Conservation (phyloP, 2,113 vertebrate genomes). For the Jacana jacana region DNA sequence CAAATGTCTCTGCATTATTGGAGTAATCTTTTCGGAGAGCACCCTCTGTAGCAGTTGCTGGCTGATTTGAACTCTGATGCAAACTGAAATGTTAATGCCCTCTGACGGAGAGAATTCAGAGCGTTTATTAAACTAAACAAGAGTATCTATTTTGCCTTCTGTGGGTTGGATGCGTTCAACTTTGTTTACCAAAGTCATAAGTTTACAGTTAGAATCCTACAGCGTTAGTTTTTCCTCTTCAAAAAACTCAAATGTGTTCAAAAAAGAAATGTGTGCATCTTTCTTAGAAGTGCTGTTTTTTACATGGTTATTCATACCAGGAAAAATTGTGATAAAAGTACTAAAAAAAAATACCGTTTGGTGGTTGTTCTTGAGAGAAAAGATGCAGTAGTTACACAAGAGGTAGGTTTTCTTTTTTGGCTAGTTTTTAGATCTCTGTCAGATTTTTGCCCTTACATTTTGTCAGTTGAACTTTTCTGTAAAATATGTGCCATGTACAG, state of each 20-base stretch:
- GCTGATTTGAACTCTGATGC: not conserved
- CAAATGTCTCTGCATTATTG: not conserved
- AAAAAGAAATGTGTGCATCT: not conserved
- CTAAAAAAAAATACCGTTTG: not conserved
- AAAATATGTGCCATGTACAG: not conserved
- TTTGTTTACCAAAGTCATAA: not conserved
- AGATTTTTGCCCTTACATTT: not conserved
- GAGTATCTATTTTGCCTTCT: not conserved
- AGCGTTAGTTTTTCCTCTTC: not conserved
- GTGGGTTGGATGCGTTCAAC: not conserved
- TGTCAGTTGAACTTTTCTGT: not conserved
- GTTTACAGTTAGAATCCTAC: not conserved
- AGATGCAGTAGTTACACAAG: not conserved
- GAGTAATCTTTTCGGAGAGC: not conserved
- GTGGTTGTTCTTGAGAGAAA: not conserved
- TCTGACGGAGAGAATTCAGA: not conserved
- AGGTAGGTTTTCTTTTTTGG: not conserved
- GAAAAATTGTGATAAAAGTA: not conserved
- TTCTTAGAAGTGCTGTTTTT: not conserved
- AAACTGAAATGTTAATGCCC: not conserved
- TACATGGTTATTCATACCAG: not conserved
- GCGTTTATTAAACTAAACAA: not conserved
- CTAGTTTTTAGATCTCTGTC: not conserved
- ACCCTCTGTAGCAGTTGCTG: not conserved
- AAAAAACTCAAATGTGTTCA: not conserved